Base-by-base conservation (phyloP, 1,140 invertebrate species). In the honey bee (Apis mellifera) region DNA sequence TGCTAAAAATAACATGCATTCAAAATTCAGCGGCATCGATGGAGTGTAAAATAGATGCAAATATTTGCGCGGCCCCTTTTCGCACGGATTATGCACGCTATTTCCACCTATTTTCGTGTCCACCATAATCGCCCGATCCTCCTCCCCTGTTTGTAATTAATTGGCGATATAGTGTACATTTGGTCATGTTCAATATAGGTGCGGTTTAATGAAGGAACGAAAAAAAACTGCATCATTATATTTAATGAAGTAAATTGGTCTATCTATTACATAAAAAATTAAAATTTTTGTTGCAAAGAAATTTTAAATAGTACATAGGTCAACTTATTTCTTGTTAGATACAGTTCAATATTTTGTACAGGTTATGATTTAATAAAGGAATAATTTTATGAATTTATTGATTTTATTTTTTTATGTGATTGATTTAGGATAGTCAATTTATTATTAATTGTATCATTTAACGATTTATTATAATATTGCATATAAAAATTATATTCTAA, bases 1-100 rank as follows among this genome's bases (percentile, higher is more conserved):
- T 42, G 19, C 73, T 69, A 82, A 76, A 75, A 82, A 82, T 82
- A 82, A 48, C 64, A n/a, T 19, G 64, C 71, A 54, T 82, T 26
- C 64, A 60, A 82, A 82, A 76, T 82, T 82, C 64, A 66, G 54
- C 21, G 42, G 42, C 72, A 82, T 57, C 71, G 79, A 75, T 81
- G 50, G 42, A 26, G 17, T 55, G 79, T 54, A 57, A 76, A 75
- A 68, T 69, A 68, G 62, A 82, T 82, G 72, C 72, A 76, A 82
- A 82, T 76, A 81, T 81, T 80, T 74, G 70, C n/a, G 52, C 60
- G 57, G 19, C 54, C 32, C 19, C 71, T 59, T 60, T 74, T 48
- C 54, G 55, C 11, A 9, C 54, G 19, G 52, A 72, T 72, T 55
- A 72, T 72, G 65, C 65, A 50, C 65, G 42, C 65, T 12, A 32